Evolutionary conservation across 30 jellyfish, hydroid and myxozoan species (phyloP).

Genomic region (Mastigias papua): DNA sequence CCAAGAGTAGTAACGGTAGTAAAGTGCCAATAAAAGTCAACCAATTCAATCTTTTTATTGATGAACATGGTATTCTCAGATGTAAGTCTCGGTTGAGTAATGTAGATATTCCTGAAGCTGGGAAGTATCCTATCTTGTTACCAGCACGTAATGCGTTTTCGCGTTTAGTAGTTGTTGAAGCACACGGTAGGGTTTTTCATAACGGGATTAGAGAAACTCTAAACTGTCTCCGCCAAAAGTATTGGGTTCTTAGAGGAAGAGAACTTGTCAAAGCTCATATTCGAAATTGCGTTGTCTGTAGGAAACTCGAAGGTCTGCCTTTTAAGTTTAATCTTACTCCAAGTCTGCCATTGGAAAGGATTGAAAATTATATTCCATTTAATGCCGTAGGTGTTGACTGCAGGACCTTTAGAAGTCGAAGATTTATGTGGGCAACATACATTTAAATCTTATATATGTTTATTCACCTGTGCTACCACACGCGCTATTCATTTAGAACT

Average conservation of each 20-base stretch:
- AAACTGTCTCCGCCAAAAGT: conserved; percentile 34
- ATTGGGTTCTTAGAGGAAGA: not conserved
- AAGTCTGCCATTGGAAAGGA: conserved; percentile 36
- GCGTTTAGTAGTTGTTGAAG: not conserved
- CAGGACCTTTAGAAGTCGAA: conserved; percentile 31
- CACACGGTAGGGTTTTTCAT: conserved; percentile 33
- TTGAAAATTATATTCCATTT: conserved; percentile 57
- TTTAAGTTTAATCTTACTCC: conserved; percentile 13
- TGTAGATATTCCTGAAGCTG: conserved; percentile 16
- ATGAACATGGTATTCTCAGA: no score
- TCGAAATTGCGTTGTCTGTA: conserved; percentile 28
- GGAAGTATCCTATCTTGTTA: conserved; percentile 26
- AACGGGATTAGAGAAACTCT: conserved; percentile 62
- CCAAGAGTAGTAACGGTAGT: no score
- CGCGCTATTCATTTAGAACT: conserved; percentile 68
- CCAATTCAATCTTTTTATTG: no score
- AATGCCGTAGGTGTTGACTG: conserved; percentile 46
- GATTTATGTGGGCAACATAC: conserved; percentile 3
- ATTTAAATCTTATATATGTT: conserved; percentile 31
- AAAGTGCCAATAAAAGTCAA: no score
- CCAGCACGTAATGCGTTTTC: conserved; percentile 36
- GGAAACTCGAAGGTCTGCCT: conserved; percentile 66
- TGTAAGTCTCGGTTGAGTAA: conserved; percentile 37
- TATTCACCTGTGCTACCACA: conserved; percentile 64
- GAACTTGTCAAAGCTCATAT: conserved; percentile 15